These are phyloP conservation scores for Liparis tanakae DNA, from an alignment of 2,797 vertebrate genomes.

Conservation along the genomic window DNA sequence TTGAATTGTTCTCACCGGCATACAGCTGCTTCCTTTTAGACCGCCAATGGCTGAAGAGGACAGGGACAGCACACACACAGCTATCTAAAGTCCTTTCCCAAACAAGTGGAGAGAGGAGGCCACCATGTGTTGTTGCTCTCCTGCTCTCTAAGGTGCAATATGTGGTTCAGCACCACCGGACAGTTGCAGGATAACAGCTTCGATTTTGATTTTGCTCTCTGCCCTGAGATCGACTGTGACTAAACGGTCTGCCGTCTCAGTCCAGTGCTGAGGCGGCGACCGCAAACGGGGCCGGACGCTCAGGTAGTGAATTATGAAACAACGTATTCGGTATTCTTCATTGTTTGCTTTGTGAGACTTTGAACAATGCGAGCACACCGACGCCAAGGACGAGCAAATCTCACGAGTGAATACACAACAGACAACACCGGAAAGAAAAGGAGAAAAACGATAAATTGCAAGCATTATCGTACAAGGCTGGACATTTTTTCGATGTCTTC, in stretches of 20 bases:
- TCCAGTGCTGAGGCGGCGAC: slow-evolving; percentile 17
- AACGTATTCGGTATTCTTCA: not conserved
- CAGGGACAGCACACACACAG: slow-evolving; percentile 41
- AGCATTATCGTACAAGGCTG: not conserved
- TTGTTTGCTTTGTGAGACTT: not conserved
- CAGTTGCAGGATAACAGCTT: slow-evolving; percentile 40
- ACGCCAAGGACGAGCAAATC: slow-evolving; percentile 26
- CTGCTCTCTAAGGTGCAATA: slow-evolving; percentile 15
- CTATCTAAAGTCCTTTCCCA: slow-evolving; percentile 51
- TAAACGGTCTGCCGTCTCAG: slow-evolving; percentile 31
- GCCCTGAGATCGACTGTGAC: slow-evolving; percentile 24
- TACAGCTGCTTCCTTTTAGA: slow-evolving; percentile 42
- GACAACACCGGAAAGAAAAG: not conserved
- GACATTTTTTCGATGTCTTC: not conserved
- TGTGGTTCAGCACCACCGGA: slow-evolving; percentile 29
- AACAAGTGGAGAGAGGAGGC: slow-evolving; percentile 40
- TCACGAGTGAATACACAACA: not conserved
- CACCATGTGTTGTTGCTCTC: slow-evolving; percentile 35
- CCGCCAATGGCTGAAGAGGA: slow-evolving; percentile 51
- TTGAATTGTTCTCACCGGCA: slow-evolving; percentile 25
- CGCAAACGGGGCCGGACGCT: slow-evolving; percentile 9
- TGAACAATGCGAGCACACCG: not conserved
- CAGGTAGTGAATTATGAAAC: not conserved
- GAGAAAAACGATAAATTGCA: not conserved
- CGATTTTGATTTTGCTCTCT: slow-evolving; percentile 7